phyloP scores from a whole-genome alignment of 2,888 invertebrate genomes.

The Chelonus formosanus region DNA sequence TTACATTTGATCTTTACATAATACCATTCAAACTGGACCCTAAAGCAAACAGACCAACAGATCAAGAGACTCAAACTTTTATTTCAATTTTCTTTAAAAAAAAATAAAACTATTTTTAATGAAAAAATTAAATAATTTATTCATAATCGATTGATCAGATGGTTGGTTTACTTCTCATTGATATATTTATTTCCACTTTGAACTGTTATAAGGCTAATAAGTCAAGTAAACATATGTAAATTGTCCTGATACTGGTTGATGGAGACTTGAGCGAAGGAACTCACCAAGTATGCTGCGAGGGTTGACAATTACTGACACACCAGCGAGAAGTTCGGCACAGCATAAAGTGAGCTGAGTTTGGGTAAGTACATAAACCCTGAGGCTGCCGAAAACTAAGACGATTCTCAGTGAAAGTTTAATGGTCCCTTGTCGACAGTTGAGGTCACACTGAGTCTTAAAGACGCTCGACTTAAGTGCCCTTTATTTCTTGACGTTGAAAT shows the following conservation, averaged over 20 bases:
- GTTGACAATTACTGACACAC: constrained; percentile 42
- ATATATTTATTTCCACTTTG: not conserved
- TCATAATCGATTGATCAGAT: too few species aligned
- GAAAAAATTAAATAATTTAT: too few species aligned
- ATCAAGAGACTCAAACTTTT: too few species aligned
- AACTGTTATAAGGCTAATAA: constrained; percentile 8
- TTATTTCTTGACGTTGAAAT: constrained; percentile 34
- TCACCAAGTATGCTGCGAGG: constrained; percentile 27
- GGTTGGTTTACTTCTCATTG: too few species aligned
- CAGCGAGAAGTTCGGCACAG: constrained; percentile 27
- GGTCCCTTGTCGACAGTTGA: constrained; percentile 44
- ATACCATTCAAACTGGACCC: too few species aligned
- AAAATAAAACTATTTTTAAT: too few species aligned
- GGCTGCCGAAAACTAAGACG: constrained; percentile 53
- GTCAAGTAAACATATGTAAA: constrained; percentile 27
- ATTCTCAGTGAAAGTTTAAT: constrained; percentile 55
- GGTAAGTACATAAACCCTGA: constrained; percentile 54
- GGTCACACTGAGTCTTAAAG: constrained; percentile 52
- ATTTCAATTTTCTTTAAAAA: too few species aligned
- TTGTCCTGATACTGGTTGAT: constrained; percentile 16
- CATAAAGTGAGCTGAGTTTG: constrained; percentile 51
- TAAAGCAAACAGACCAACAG: too few species aligned
- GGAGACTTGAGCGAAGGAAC: constrained; percentile 9
- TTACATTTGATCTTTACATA: too few species aligned
- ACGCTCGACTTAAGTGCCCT: constrained; percentile 54